phyloP scores from a whole-genome alignment of 2,888 invertebrate genomes.

The Drosophila paramelanica region DNA sequence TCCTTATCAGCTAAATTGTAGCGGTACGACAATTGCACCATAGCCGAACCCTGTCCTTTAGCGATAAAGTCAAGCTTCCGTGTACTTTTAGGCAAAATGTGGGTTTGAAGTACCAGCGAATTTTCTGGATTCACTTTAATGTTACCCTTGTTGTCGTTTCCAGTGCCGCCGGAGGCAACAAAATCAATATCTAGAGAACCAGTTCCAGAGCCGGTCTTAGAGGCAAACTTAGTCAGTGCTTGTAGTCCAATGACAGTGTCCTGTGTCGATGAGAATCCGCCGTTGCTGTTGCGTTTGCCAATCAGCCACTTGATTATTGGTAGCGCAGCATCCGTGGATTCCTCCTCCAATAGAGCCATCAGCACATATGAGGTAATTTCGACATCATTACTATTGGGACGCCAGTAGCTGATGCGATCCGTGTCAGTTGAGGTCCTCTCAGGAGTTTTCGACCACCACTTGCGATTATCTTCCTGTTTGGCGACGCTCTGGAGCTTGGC shows the following conservation, averaged over 20 bases:
- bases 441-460: conserved; percentile 91
- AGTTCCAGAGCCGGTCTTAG: conserved; percentile 85
- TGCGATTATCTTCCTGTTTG: conserved; percentile 86
- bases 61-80: conserved; percentile 90
- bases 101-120: conserved; percentile 92
- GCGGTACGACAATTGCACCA: conserved; percentile 91
- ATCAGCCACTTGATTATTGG: conserved; percentile 90
- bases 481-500: conserved; percentile 86
- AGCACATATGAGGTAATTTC: conserved; percentile 96
- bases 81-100: conserved; percentile 86
- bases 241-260: conserved; percentile 91
- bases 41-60: conserved; percentile 91
- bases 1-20: conserved; percentile 95
- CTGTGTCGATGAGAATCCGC: conserved; percentile 92
- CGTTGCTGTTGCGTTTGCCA: conserved; percentile 88
- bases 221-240: conserved; percentile 89
- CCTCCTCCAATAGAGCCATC: conserved; percentile 87
- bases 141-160: conserved; percentile 57
- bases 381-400: conserved; percentile 89
- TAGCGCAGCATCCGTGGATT: conserved; percentile 73
- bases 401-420: conserved; percentile 62
- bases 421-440: conserved; percentile 76
- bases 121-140: conserved; percentile 89
- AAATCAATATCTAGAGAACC: conserved; percentile 79
- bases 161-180: conserved; percentile 44